Evolutionary conservation across 2,888 invertebrate species (phyloP), one percentile per base, ranked within the genome.

Genomic region (Xanthorhoe designata): DNA sequence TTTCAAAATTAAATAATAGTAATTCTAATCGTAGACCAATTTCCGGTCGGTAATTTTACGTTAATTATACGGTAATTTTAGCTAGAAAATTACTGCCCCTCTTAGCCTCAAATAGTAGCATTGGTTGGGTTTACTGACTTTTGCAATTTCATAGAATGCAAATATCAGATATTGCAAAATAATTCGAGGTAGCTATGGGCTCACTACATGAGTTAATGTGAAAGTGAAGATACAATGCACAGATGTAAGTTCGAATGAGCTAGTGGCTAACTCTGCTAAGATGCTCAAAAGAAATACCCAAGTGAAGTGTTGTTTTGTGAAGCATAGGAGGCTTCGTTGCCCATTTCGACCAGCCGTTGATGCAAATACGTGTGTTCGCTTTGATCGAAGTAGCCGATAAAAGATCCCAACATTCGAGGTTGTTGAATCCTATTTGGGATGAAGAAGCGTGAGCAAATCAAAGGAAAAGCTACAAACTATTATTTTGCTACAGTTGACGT

Each of bases 401-500:
- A 91, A 64, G 88, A 87, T 68, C 95, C 95, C 82, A 96, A 85
- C 87, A 95, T 93, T 69, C 95, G 89, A 10, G 96, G 96, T 84
- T 96, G 96, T 75, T 94, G 93, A 81, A 96, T 94, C 91, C 96
- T 96, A 57, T 6, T 49, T 56, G 49, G 7, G 60, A 62, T 64
- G 45, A 61, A 65, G 58, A 71, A 60, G 29, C 58, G 54, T 61
- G 59, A 60, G 54, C 54, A 66, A 66, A 64, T 56, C n/a, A 32
- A 42, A 29, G n/a, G 2, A 32, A 35, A 51, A 38, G 17, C 10
- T 35, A 53, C 17, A 4, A 54, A 52, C 52, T 53, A 60, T n/a
- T 15, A 4, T 24, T 59, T 35, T 29, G 5, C 5, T 47, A 6
- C 15, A 17, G 15, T 47, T 42, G 2, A 13, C 3, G 13, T 13